These are phyloP conservation scores for Lapara coniferarum DNA, from an alignment of 2,888 invertebrate species.

Conservation along the genomic window DNA sequence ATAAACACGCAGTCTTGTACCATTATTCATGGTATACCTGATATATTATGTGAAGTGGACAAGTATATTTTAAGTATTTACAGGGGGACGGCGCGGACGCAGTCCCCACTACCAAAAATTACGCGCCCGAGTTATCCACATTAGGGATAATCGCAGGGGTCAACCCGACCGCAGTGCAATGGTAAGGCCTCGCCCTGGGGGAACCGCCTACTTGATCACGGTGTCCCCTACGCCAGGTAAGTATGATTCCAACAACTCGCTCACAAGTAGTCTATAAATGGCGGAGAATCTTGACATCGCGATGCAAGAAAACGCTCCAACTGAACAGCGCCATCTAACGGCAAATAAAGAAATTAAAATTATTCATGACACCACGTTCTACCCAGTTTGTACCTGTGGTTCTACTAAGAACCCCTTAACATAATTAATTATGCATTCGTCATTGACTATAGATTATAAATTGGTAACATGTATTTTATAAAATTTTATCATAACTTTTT, in stretches of 20 bases:
- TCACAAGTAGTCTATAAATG: background rate
- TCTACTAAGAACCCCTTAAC: background rate
- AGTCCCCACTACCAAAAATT: conserved; percentile 14
- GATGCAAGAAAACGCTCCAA: background rate
- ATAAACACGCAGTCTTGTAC: too few species aligned
- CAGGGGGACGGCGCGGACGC: conserved; percentile 8
- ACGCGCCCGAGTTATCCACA: conserved; percentile 13
- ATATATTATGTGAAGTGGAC: too few species aligned
- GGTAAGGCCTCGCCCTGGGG: conserved; percentile 6
- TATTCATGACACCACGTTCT: background rate
- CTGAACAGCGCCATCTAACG: background rate
- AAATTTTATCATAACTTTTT: too few species aligned
- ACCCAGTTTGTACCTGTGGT: background rate
- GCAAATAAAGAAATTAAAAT: background rate
- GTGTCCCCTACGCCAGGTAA: conserved; percentile 13
- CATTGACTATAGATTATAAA: too few species aligned
- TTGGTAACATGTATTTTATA: too few species aligned
- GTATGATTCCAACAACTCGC: background rate
- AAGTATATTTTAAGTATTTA: background rate
- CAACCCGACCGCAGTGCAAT: conserved; percentile 12
- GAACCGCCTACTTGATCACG: conserved; percentile 9
- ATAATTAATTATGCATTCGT: too few species aligned
- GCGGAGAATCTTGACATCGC: conserved; percentile 15
- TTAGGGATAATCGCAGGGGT: conserved; percentile 13
- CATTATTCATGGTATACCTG: too few species aligned